Conservation (phyloP, 2,888 invertebrate genomes). For the Eupithecia centaureata region DNA sequence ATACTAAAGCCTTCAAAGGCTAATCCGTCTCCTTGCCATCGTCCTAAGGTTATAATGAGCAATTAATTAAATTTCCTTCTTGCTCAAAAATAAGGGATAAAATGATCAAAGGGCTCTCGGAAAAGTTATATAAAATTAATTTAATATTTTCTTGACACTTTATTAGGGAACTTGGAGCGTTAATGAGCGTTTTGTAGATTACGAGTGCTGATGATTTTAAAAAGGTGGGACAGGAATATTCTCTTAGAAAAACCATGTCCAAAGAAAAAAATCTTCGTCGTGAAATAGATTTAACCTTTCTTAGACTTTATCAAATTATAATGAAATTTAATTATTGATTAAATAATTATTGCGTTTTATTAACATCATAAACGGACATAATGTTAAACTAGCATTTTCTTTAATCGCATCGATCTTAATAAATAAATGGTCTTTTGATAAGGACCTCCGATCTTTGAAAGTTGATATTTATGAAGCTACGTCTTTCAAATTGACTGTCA, state of each 20-base stretch:
- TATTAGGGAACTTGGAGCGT: conserved; percentile 32
- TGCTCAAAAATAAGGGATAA: conserved; percentile 54
- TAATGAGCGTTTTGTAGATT: conserved; percentile 30
- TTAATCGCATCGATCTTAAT: no score
- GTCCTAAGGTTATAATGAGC: conserved; percentile 59
- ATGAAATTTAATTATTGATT: no score
- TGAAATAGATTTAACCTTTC: no score
- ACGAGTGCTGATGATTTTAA: background rate
- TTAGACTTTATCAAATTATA: no score
- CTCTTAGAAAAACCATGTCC: background rate
- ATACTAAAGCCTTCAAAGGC: conserved; percentile 14
- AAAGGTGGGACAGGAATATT: background rate
- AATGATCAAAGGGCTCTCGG: conserved; percentile 50
- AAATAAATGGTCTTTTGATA: no score
- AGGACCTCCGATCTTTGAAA: no score
- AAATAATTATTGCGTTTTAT: no score
- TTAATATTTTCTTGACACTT: conserved; percentile 43
- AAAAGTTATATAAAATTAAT: conserved; percentile 40
- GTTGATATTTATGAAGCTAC: no score
- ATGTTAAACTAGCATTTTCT: no score
- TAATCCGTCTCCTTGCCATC: conserved; percentile 51
- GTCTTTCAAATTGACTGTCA: no score
- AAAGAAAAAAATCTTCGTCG: background rate
- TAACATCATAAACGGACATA: no score
- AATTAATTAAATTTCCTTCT: conserved; percentile 67